Conservation (phyloP, 2,888 invertebrate genomes). For the Drosophila barbarae region DNA sequence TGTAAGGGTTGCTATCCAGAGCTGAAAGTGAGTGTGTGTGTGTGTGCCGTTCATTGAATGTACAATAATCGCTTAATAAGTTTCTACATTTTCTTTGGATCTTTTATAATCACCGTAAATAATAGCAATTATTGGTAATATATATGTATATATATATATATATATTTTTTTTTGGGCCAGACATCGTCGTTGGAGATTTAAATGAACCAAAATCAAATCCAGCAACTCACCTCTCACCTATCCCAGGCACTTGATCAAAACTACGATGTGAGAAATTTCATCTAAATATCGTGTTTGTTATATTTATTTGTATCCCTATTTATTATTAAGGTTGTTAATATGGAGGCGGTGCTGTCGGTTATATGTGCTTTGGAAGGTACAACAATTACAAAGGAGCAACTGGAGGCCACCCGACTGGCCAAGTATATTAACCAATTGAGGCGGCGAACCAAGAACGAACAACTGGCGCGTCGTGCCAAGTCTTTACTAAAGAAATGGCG, state of each 20-base stretch:
- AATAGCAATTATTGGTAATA: neutral
- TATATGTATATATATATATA: neutral
- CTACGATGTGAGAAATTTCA: slow-evolving; percentile 95
- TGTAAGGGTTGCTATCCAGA: slow-evolving; percentile 2
- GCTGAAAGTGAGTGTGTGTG: neutral
- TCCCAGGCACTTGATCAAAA: slow-evolving; percentile 97
- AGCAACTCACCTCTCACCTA: slow-evolving; percentile 97
- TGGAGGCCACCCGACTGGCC: slow-evolving; percentile 93
- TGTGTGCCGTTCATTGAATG: slow-evolving; percentile 10
- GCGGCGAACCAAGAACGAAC: slow-evolving; percentile 90
- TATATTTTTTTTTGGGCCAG: neutral
- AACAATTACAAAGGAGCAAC: slow-evolving; percentile 78
- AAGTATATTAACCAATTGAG: slow-evolving; percentile 95
- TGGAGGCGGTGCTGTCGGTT: slow-evolving; percentile 95
- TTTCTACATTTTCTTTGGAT: neutral
- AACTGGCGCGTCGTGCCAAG: slow-evolving; percentile 93
- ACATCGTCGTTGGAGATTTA: slow-evolving; percentile 76
- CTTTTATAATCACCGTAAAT: neutral
- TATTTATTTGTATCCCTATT: neutral
- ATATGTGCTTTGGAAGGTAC: slow-evolving; percentile 96
- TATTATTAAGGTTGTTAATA: slow-evolving; percentile 91
- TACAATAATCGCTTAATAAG: neutral
- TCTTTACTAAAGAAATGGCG: slow-evolving; percentile 96
- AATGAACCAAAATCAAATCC: slow-evolving; percentile 88
- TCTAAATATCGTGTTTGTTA: neutral